Base-by-base conservation (phyloP, 2,888 invertebrate genomes). In the Lordiphosa andalusiaca region DNA sequence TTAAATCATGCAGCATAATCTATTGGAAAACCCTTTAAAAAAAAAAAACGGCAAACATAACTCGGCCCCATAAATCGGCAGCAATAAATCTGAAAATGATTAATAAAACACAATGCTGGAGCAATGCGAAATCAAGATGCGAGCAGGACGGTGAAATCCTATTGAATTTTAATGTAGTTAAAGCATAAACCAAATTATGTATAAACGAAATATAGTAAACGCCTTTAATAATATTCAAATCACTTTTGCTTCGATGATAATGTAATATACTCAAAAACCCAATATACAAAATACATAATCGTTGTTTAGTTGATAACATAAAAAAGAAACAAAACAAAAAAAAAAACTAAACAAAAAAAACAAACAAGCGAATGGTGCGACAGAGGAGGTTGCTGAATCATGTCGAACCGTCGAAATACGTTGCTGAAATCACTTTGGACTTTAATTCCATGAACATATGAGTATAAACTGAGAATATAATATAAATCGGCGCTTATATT, bases 91-190 rank as follows among this genome's bases (percentile, higher is more conserved):
- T 25, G 41, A 48, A 35, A 44, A 59, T 44, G 10, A 37, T 25
- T 25, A 25, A 25, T 25, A 25, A 25, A 36, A 57, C 33, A 19
- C 19, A 19, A 39, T 21, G 38, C 49, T 46, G 23, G 33, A 60
- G 53, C 52, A 42, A 53, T 46, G n/a, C 40, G 42, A 48, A 60
- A 51, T 35, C 13, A 58, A 71, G 57, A 65, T 55, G 48, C 64
- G 77, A 71, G 62, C 69, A 82, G 80, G 80, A 78, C 77, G 83
- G 80, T 82, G 76, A 77, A 77, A 70, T 77, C 80, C 83, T 82
- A 75, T 72, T 68, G 75, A 82, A 75, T 82, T 82, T 78, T 74
- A 82, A 75, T 61, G 67, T 82, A 82, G 77, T 67, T 82, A 75
- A 69, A 73, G 21, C 58, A 67, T 63, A 68, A 74, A 69, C 62